These are phyloP conservation scores for Ridgeia piscesae DNA, from an alignment of 1,140 invertebrate species.

Conservation along the genomic window DNA sequence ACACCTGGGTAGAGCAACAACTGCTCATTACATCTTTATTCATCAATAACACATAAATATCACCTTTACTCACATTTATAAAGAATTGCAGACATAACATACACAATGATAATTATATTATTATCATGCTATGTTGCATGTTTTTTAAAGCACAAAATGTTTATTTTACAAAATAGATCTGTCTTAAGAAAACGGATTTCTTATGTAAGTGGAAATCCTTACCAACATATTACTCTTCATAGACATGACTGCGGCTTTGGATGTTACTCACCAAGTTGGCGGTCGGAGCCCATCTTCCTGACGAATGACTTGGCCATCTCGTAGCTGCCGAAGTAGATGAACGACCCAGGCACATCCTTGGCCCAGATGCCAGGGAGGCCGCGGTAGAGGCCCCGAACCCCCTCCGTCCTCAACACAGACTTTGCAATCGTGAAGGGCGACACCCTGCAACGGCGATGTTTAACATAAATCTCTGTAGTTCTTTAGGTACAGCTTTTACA, in stretches of 20 bases:
- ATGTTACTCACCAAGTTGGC: constrained; percentile 11
- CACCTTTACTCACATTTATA: not conserved
- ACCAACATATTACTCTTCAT: too few species aligned
- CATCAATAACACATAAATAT: not conserved
- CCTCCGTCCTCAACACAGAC: not conserved
- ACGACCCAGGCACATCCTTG: constrained; percentile 21
- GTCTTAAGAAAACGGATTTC: too few species aligned
- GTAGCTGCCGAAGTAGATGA: constrained; percentile 25
- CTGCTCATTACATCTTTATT: not conserved
- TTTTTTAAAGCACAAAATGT: not conserved
- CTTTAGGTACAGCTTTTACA: too few species aligned
- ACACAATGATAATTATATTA: not conserved
- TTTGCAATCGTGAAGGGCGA: not conserved
- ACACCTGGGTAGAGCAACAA: not conserved
- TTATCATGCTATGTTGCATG: not conserved
- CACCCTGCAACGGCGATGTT: not conserved
- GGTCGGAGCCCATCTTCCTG: not conserved
- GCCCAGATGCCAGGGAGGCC: constrained; percentile 21
- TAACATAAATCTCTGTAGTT: not conserved
- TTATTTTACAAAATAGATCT: too few species aligned
- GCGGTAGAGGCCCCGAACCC: constrained; percentile 14
- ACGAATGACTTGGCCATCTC: constrained; percentile 17
- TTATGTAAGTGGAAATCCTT: too few species aligned
- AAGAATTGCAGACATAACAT: too few species aligned
- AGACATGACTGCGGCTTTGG: too few species aligned